These are phyloP conservation scores for Mormyrus hasselquistii DNA, from an alignment of 2,797 vertebrate species.

Conservation along the genomic window DNA sequence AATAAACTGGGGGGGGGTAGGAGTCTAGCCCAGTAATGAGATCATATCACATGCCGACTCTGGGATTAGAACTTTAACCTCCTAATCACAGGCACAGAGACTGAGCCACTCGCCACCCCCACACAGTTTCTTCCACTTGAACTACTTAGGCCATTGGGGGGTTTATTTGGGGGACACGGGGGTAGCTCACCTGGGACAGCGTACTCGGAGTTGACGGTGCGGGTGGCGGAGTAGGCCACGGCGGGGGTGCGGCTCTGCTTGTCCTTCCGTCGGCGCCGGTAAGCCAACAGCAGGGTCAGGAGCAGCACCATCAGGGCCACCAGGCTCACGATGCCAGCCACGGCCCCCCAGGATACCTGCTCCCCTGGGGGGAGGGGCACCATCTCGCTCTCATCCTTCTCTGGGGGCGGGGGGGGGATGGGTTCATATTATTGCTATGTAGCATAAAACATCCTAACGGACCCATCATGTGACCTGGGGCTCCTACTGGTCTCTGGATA, in stretches of 20 bases:
- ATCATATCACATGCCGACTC: not conserved
- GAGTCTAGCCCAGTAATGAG: not conserved
- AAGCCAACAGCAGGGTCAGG: slow-evolving; percentile 64
- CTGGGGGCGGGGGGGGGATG: slow-evolving; percentile 15
- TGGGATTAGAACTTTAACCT: not conserved
- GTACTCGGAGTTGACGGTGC: slow-evolving; percentile 75
- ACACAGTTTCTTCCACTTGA: not conserved
- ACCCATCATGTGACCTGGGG: not conserved
- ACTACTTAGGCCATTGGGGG: not conserved
- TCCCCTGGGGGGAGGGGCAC: slow-evolving; percentile 65
- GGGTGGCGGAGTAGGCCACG: slow-evolving; percentile 77
- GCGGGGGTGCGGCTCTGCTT: slow-evolving; percentile 72
- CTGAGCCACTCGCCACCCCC: not conserved
- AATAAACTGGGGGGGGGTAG: not conserved
- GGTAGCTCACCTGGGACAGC: slow-evolving; percentile 73
- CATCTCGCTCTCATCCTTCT: slow-evolving; percentile 62
- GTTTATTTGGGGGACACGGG: not conserved
- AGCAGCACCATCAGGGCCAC: slow-evolving; percentile 70
- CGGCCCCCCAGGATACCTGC: slow-evolving; percentile 71
- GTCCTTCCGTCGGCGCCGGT: slow-evolving; percentile 71
- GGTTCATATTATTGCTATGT: not conserved
- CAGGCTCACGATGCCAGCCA: slow-evolving; percentile 76
- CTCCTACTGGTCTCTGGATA: not conserved
- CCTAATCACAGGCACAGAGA: not conserved
- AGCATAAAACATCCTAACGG: not conserved